Evolutionary conservation across 1,140 invertebrate genomes (phyloP), one percentile per base, ranked within the genome.

Genomic region (Magallana ariakensis): DNA sequence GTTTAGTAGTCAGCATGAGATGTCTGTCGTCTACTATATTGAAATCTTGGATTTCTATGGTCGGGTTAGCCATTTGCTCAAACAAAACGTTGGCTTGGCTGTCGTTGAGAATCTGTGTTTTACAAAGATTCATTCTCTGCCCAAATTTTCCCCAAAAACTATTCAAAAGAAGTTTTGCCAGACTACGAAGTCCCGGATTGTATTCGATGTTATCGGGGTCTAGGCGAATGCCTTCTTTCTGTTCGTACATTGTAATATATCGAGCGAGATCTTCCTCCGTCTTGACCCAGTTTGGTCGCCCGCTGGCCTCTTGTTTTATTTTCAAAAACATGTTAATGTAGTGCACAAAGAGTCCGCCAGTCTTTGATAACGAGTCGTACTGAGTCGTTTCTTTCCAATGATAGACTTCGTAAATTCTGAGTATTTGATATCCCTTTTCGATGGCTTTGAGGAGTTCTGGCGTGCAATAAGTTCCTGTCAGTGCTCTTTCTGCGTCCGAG

Each of bases 401-500:
- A 92, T 93, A 95, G 13, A 95, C 90, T 88, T 95, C 94, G 80
- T 88, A 91, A 33, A 94, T 89, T 19, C 93, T 84, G 6, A 93
- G 5, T 60, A 95, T 89, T 88, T 90, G 87, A 75, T 95, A 95
- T 0, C 93, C 94, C 80, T 88, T 87, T 53, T 92, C 81, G 0
- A 94, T 53, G 0, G 95, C 94, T 85, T 93, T 92, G 54, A 84
- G 46, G 5, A 95, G 15, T 90, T 95, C 94, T 26, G 93, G 90
- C 9, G 90, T 89, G 0, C 93, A 92, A 92, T 93, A 95, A 4
- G 93, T 94, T 66, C 94, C 94, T 0, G 80, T 90, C 11, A 95
- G 87, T 1, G 85, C 53, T 53, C 93, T 85, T 19, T 95, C 84
- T 62, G 62, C 58, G 11, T 87, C 88, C 33, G 56, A 88, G 88